Evolutionary conservation across 2,888 invertebrate species (phyloP), one percentile per base, ranked within the genome.

Genomic region (Ashinkailepas kermadecensis): DNA sequence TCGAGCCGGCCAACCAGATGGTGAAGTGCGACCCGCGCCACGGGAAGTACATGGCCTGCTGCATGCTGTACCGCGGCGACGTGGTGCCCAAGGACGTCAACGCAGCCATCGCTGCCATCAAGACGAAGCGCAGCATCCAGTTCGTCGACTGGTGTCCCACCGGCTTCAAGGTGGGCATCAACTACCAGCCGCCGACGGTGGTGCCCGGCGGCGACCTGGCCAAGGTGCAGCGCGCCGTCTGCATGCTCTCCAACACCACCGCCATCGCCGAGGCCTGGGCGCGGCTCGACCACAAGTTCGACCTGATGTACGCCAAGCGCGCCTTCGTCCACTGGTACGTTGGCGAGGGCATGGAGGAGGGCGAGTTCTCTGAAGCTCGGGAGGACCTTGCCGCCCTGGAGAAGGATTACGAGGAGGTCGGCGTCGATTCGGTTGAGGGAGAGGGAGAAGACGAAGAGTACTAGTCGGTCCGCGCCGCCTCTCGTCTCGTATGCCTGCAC

Each of bases 161-260:
- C 67, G 89, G 89, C 57, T 89, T 88, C 88, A 58, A 89, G 89
- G 90, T 90, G 81, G 94, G 94, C 84, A 94, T 94, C 90, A 97
- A 96, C 91, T 96, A 96, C 90, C 96, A 96, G 89, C 95, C 95
- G 83, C 95, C 95, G 62, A 95, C 95, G 84, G 96, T 95, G 57
- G 96, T 97, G 81, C 97, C 97, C n/a, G 96, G 96, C 12, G 96
- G 96, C 62, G 96, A 97, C 85, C 93, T 95, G 84, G 89, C 89
- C 74, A 89, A 89, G 85, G 88, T 89, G 8, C 88, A 87, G 82
- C 85, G 89, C 15, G 89, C 90, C 83, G 89, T 90, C 57, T 90
- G 90, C 86, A 90, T 90, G 90, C 86, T 90, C 83, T 89, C 89
- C 85, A 90, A 90, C 86, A 90, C 89, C 21, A 90, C 90, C 59